A percentile compares a stretch with the other conserved stretches of the same genome.
Conservation (phyloP, 2,797 vertebrate genomes). For the Enteromius mattozi region DNA sequence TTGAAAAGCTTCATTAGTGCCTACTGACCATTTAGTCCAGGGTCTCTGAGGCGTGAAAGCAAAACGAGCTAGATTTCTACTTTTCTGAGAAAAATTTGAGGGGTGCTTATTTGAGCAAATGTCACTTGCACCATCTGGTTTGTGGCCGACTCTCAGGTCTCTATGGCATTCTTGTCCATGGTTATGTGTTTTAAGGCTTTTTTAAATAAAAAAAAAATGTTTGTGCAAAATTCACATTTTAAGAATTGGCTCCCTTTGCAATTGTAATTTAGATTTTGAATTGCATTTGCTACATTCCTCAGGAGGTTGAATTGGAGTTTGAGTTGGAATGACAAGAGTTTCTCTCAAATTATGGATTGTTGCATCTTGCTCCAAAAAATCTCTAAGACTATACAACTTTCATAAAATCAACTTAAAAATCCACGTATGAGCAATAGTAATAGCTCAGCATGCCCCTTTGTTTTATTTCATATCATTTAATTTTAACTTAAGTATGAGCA, state of each 20-base stretch:
- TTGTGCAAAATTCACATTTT: slow-evolving; percentile 3
- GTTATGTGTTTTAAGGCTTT: neutral
- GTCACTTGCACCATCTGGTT: neutral
- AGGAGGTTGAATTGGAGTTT: neutral
- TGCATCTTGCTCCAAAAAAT: neutral
- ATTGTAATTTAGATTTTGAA: neutral
- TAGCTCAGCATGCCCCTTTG: neutral
- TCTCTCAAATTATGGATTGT: neutral
- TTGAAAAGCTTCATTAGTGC: slow-evolving; percentile 20
- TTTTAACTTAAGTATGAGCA: neutral
- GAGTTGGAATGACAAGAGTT: neutral
- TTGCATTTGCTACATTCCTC: neutral
- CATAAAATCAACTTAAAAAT: neutral
- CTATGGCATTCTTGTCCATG: neutral
- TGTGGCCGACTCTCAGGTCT: neutral
- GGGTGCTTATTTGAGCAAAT: neutral
- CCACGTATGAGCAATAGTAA: neutral
- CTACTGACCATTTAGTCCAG: neutral
- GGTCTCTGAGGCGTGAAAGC: neutral
- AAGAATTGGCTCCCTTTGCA: neutral
- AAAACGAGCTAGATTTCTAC: neutral
- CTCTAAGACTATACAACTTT: neutral
- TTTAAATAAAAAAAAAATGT: neutral
- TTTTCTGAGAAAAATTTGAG: neutral
- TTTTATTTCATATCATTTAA: neutral